Conservation (phyloP, 1,140 invertebrate species). For the Pseudomyrmex flavicornis region DNA sequence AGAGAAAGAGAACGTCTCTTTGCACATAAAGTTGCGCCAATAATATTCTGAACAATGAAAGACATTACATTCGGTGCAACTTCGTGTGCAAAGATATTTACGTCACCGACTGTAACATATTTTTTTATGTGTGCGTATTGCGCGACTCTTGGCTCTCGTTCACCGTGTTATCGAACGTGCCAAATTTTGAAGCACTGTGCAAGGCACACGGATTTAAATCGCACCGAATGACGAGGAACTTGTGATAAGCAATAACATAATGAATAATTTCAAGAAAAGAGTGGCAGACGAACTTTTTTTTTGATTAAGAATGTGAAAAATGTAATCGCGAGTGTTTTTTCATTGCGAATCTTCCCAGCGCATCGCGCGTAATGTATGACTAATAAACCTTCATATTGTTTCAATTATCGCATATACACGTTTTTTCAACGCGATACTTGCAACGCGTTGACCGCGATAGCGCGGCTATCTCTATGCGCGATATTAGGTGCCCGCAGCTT, state of each 20-base stretch:
- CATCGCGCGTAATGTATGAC: background rate
- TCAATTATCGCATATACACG: background rate
- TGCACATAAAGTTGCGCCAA: no score
- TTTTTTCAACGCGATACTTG: constrained; percentile 15
- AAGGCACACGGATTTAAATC: background rate
- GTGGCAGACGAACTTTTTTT: background rate
- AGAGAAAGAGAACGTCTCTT: no score
- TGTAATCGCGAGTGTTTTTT: background rate
- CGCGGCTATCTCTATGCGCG: constrained; percentile 34
- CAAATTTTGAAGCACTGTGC: constrained; percentile 9
- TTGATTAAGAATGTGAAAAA: background rate
- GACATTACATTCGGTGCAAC: no score
- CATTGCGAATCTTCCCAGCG: background rate
- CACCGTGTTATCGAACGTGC: constrained; percentile 1
- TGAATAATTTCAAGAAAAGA: background rate
- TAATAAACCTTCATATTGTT: background rate
- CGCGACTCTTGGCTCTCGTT: background rate
- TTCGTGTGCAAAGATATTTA: no score
- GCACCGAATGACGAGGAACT: background rate
- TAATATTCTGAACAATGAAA: no score
- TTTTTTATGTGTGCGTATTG: background rate
- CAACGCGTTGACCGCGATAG: constrained; percentile 2
- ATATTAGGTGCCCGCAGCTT: background rate
- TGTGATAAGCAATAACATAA: background rate
- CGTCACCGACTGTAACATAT: background rate